A percentile compares a stretch with the other conserved stretches of the same genome.
Conservation (phyloP, 1,140 invertebrate genomes). For the Telenomus remus region DNA sequence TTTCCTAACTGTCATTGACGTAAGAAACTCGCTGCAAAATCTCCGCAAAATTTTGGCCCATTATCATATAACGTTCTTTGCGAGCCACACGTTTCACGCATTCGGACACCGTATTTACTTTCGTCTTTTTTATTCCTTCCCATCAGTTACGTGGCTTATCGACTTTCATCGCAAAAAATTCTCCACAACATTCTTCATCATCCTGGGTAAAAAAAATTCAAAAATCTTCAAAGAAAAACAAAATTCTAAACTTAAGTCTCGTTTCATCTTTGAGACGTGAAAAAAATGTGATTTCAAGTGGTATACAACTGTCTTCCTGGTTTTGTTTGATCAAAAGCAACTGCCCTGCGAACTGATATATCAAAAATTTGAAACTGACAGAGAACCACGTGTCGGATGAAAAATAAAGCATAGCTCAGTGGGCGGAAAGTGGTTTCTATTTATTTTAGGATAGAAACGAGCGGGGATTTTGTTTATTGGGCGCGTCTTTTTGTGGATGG, state of each 20-base stretch:
- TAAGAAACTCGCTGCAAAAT: slow-evolving; percentile 34
- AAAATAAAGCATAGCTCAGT: slow-evolving; percentile 20
- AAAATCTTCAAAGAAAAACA: background rate
- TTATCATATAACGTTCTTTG: slow-evolving; percentile 55
- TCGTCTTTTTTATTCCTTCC: slow-evolving; percentile 9
- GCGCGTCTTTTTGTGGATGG: slow-evolving; percentile 17
- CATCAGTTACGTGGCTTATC: background rate
- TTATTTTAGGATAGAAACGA: slow-evolving; percentile 43
- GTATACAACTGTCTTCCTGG: slow-evolving; percentile 18
- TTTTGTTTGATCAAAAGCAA: slow-evolving; percentile 26
- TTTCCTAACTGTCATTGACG: slow-evolving; percentile 46
- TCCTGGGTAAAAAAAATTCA: background rate
- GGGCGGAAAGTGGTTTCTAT: slow-evolving; percentile 21
- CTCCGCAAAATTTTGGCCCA: slow-evolving; percentile 43
- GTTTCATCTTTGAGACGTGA: too few relatives aligned
- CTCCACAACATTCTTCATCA: background rate
- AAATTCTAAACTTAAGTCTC: too few relatives aligned
- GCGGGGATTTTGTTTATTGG: slow-evolving; percentile 29
- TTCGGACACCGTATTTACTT: slow-evolving; percentile 49
- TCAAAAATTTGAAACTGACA: slow-evolving; percentile 22
- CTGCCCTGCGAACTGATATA: slow-evolving; percentile 15
- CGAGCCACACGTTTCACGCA: slow-evolving; percentile 52
- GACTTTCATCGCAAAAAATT: slow-evolving; percentile 12
- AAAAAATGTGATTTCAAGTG: background rate
- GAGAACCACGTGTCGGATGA: slow-evolving; percentile 35